Conservation (phyloP, 2,113 vertebrate genomes). For the Cygnus buccinator region DNA sequence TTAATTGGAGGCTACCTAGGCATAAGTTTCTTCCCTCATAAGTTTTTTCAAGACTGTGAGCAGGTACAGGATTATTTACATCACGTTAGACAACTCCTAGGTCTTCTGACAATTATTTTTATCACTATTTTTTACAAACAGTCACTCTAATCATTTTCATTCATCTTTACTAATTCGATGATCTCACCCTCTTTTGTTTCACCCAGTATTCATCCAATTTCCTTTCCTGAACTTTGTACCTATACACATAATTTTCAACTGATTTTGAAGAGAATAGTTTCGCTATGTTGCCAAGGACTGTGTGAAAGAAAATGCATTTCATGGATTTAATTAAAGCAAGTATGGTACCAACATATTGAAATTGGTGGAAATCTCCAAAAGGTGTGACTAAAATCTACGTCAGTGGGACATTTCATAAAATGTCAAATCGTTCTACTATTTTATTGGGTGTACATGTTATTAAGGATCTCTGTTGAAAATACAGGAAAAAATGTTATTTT, state of each 20-base stretch:
- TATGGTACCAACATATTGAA: background rate
- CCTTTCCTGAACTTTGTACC: background rate
- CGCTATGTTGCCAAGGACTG: background rate
- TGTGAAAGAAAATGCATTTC: rapidly evolving
- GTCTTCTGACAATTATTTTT: background rate
- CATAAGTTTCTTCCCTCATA: background rate
- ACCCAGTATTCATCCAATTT: background rate
- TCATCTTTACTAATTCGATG: background rate
- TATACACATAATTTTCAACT: background rate
- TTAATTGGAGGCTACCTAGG: background rate
- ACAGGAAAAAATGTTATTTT: background rate
- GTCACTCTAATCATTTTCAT: background rate
- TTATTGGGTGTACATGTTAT: background rate
- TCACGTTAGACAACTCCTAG: background rate
- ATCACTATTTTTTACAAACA: background rate
- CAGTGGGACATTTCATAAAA: background rate
- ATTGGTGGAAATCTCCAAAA: background rate
- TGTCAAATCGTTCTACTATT: background rate
- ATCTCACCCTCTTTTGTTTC: background rate
- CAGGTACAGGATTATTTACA: background rate
- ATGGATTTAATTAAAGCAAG: background rate
- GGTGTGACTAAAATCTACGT: background rate
- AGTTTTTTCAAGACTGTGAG: background rate
- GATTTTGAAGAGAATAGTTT: background rate
- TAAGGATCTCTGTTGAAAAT: background rate